A percentile compares a stretch with the other conserved stretches of the same genome.
phyloP scores from a whole-genome alignment of 2,888 invertebrate genomes.

The Tridacna gigas region DNA sequence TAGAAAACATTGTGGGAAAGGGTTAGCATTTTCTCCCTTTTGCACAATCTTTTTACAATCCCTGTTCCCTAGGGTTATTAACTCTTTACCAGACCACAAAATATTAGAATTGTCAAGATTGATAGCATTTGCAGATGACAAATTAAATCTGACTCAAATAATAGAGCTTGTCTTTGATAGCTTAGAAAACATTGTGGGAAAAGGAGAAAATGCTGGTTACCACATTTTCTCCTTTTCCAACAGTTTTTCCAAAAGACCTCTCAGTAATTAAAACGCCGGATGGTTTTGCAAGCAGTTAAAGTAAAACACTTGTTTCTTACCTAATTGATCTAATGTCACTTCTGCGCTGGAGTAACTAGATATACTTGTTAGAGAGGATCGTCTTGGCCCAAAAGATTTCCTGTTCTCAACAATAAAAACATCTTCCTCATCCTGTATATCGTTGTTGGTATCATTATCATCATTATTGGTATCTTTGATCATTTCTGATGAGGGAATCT shows the following conservation, averaged over 20 bases:
- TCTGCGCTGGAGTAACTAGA: constrained; percentile 64
- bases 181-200: neutral
- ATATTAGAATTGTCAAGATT: no score
- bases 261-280: no score
- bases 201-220: neutral
- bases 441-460: neutral
- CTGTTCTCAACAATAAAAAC: constrained; percentile 13
- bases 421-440: constrained; percentile 41
- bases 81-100: no score
- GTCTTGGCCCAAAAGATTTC: constrained; percentile 38
- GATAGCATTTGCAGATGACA: no score
- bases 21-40: no score
- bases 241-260: neutral
- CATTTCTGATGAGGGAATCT: neutral
- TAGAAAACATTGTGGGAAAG: no score
- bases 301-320: neutral
- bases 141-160: no score
- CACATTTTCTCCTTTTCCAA: constrained; percentile 3
- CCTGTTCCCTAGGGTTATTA: no score
- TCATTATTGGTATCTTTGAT: neutral
- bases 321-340: constrained; percentile 43
- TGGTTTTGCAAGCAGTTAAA: no score
- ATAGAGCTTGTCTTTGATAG: no score
- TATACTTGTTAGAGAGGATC: constrained; percentile 56
- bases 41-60: no score